Evolutionary conservation across 2,797 vertebrate genomes (phyloP).

Genomic region (Liasis olivaceus): DNA sequence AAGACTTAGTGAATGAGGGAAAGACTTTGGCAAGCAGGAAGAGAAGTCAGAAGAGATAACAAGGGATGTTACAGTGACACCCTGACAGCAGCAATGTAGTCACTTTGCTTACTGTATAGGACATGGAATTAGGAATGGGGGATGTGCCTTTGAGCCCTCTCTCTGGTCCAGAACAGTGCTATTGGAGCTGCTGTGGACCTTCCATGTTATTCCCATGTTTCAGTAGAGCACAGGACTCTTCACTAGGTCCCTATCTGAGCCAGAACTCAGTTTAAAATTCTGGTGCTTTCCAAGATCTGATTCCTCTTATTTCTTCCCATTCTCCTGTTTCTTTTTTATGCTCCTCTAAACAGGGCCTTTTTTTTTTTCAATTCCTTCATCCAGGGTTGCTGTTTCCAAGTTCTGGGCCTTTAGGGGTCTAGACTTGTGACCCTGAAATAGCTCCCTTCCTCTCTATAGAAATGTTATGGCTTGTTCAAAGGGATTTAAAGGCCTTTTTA

Average conservation of each 20-base stretch:
- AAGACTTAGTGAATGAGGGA: neutral
- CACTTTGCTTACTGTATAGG: neutral
- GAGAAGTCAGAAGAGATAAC: neutral
- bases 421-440: neutral
- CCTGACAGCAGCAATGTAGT: neutral
- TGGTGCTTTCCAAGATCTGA: neutral
- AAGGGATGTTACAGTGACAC: neutral
- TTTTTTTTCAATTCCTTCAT: neutral
- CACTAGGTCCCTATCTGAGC: neutral
- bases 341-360: neutral
- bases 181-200: neutral
- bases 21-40: neutral
- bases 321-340: neutral
- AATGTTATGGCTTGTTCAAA: neutral
- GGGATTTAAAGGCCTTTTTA: neutral
- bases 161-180: neutral
- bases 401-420: neutral
- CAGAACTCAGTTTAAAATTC: neutral
- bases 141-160: neutral
- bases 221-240: neutral
- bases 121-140: neutral
- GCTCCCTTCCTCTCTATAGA: neutral
- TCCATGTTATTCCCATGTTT: neutral
- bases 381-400: neutral
- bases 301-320: neutral